Evolutionary conservation across 2,113 vertebrate species (phyloP).

Genomic region (Opisthocomus hoazin): DNA sequence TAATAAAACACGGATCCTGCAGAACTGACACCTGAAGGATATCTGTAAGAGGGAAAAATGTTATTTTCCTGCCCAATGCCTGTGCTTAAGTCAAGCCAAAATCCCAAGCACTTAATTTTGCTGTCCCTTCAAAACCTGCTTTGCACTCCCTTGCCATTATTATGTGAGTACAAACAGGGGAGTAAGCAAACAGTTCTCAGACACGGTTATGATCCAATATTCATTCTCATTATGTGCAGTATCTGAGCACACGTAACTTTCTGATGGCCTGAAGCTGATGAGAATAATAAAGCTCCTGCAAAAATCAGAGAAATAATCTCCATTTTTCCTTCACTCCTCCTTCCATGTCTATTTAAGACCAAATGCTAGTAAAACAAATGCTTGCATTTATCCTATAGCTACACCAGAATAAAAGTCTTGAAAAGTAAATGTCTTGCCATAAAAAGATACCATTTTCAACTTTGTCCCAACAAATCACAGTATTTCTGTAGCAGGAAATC

Average conservation of each 20-base stretch:
- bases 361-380: neutral
- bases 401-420: neutral
- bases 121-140: constrained; percentile 13
- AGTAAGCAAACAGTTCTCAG: neutral
- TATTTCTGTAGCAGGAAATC: neutral
- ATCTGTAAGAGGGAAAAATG: constrained; percentile 9
- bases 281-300: constrained; percentile 10
- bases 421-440: neutral
- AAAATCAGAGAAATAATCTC: neutral
- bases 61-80: constrained; percentile 18
- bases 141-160: neutral
- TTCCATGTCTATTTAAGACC: neutral
- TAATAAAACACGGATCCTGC: constrained; percentile 47
- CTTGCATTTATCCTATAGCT: neutral
- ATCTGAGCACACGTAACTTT: neutral
- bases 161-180: neutral
- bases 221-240: neutral
- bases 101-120: constrained; percentile 13
- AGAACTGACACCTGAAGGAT: constrained; percentile 67
- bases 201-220: neutral
- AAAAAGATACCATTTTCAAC: neutral
- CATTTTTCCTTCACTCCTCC: neutral
- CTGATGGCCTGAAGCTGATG: neutral
- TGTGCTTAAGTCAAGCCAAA: constrained; percentile 35
- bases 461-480: neutral